These are phyloP conservation scores for Leucoraja ocellata DNA, from an alignment of 2,797 vertebrate genomes.

Conservation along the genomic window DNA sequence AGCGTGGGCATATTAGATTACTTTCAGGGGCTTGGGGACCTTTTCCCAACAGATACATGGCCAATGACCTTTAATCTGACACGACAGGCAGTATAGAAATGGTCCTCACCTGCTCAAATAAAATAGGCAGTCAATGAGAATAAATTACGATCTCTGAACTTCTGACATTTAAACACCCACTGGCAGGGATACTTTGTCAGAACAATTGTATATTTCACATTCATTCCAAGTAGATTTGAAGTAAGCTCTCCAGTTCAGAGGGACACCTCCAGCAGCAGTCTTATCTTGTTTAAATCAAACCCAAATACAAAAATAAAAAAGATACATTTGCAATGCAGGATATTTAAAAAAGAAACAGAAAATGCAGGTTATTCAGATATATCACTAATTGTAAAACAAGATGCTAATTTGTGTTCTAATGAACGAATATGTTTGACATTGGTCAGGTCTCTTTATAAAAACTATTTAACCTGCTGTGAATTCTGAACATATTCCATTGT, in stretches of 20 bases:
- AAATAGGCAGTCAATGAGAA: not conserved
- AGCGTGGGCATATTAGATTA: not conserved
- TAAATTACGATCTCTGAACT: not conserved
- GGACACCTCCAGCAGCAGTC: not conserved
- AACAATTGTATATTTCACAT: not conserved
- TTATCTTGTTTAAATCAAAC: not conserved
- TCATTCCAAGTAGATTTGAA: not conserved
- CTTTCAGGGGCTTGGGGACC: not conserved
- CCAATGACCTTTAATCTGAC: not conserved
- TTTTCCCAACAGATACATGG: not conserved
- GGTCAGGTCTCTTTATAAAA: not conserved
- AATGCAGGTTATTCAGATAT: not conserved
- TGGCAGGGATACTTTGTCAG: not conserved
- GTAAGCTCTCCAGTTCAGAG: not conserved
- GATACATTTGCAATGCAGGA: not conserved
- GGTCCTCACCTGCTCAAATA: not conserved
- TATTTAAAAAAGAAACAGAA: not conserved
- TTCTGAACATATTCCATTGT: not conserved
- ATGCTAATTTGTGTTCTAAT: not conserved
- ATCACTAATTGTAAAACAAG: not conserved
- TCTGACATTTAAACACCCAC: not conserved
- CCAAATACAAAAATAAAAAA: not conserved
- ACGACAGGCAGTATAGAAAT: not conserved
- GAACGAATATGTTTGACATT: not conserved
- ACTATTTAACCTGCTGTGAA: not conserved